phyloP scores from a whole-genome alignment of 2,888 invertebrate species.

The Pammene aurita region DNA sequence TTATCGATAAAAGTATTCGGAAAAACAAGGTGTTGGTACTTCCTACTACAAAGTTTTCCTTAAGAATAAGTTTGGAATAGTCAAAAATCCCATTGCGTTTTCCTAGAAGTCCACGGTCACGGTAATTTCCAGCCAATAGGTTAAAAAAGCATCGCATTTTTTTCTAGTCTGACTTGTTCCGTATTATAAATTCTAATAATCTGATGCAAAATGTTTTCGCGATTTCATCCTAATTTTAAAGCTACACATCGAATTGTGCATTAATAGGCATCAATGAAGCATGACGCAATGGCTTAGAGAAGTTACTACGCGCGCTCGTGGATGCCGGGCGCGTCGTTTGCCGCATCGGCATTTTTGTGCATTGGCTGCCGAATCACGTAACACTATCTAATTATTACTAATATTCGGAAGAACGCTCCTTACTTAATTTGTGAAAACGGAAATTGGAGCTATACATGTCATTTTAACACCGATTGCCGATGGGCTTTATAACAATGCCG shows the following conservation, averaged over 20 bases:
- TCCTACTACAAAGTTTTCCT: conserved; percentile 11
- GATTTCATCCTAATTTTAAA: conserved; percentile 48
- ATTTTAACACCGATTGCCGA: too few relatives aligned
- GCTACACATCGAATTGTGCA: conserved; percentile 25
- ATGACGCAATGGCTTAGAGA: conserved; percentile 53
- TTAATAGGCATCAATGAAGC: conserved; percentile 39
- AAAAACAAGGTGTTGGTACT: conserved; percentile 16
- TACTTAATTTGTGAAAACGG: too few relatives aligned
- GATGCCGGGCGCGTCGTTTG: conserved; percentile 1
- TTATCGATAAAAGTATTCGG: conserved; percentile 27
- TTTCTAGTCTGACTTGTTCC: conserved; percentile 3
- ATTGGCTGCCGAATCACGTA: neutral
- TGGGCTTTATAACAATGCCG: too few relatives aligned
- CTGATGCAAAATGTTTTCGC: conserved; percentile 57
- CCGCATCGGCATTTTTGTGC: conserved; percentile 25
- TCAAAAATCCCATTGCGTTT: conserved; percentile 20
- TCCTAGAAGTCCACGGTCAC: conserved; percentile 19
- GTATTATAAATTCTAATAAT: conserved; percentile 34
- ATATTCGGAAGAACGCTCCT: neutral
- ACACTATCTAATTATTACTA: neutral
- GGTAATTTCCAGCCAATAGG: conserved; percentile 5
- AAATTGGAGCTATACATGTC: too few relatives aligned
- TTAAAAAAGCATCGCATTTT: neutral
- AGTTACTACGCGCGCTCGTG: conserved; percentile 43
- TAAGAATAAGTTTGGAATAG: neutral